These are phyloP conservation scores for Cercopithecus hamlyni DNA, from an alignment of 2,797 vertebrate species.

Conservation along the genomic window DNA sequence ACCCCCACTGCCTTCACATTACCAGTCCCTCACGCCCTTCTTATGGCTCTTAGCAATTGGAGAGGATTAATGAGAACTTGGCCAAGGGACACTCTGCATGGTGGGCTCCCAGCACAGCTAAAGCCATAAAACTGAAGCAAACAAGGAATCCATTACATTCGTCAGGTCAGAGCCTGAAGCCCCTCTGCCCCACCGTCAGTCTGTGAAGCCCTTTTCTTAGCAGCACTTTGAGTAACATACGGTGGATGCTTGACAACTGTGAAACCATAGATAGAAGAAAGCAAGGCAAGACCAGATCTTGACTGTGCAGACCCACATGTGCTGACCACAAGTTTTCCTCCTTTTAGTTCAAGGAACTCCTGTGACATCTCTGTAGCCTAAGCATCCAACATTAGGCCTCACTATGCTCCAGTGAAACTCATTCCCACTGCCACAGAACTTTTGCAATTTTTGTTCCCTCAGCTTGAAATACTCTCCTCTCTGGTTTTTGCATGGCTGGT, in stretches of 20 bases:
- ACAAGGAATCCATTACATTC: background rate
- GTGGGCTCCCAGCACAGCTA: background rate
- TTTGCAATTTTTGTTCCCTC: background rate
- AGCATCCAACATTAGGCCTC: background rate
- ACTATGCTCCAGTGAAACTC: background rate
- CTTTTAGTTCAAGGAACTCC: background rate
- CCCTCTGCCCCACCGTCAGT: accelerated
- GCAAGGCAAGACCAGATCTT: background rate
- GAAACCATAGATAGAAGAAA: background rate
- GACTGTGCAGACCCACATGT: background rate
- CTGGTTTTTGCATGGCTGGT: background rate
- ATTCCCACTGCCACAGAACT: background rate
- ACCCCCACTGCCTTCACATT: background rate
- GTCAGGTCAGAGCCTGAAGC: background rate
- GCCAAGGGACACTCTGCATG: background rate
- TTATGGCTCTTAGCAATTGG: background rate
- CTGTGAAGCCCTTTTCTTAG: background rate
- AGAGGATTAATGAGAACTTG: background rate
- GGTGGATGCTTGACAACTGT: background rate
- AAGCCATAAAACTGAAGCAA: background rate
- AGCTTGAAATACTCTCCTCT: background rate
- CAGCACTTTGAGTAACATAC: background rate
- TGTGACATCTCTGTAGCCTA: background rate
- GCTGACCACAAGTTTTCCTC: background rate
- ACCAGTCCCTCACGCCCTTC: too few relatives aligned